Evolutionary conservation across 2,113 vertebrate genomes (phyloP).

Genomic region (Penelope pileata): DNA sequence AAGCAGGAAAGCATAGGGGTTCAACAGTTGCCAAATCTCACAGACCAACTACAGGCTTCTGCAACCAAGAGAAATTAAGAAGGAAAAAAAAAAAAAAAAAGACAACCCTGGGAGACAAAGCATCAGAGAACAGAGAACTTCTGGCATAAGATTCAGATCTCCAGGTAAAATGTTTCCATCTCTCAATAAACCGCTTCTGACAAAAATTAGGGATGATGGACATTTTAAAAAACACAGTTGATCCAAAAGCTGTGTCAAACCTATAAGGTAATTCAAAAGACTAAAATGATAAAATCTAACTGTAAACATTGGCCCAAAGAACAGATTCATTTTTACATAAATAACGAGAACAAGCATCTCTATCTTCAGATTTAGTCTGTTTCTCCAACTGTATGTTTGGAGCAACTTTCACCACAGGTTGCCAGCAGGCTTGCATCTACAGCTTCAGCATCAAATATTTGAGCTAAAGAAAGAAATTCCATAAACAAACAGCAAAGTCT

Average conservation of each 20-base stretch:
- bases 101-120: neutral
- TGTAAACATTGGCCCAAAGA: neutral
- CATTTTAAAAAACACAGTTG: neutral
- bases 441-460: constrained; percentile 27
- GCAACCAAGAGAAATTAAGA: neutral
- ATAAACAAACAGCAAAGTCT: constrained; percentile 23
- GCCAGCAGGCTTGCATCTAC: constrained; percentile 4
- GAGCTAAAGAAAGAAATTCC: constrained; percentile 34
- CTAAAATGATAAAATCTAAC: neutral
- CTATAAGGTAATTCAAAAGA: neutral
- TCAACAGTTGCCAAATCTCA: neutral
- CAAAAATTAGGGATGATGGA: neutral
- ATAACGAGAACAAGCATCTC: neutral
- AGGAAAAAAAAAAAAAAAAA: no score
- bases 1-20: neutral
- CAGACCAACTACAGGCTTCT: neutral
- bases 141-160: neutral
- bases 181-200: neutral
- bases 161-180: neutral
- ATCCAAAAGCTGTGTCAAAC: neutral
- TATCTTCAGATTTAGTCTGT: neutral
- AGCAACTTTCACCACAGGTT: neutral
- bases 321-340: neutral
- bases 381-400: neutral
- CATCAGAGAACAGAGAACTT: neutral